Evolutionary conservation across 2,888 invertebrate genomes (phyloP), one percentile per base, ranked within the genome.

Genomic region (Linnaemya vulpina): DNA sequence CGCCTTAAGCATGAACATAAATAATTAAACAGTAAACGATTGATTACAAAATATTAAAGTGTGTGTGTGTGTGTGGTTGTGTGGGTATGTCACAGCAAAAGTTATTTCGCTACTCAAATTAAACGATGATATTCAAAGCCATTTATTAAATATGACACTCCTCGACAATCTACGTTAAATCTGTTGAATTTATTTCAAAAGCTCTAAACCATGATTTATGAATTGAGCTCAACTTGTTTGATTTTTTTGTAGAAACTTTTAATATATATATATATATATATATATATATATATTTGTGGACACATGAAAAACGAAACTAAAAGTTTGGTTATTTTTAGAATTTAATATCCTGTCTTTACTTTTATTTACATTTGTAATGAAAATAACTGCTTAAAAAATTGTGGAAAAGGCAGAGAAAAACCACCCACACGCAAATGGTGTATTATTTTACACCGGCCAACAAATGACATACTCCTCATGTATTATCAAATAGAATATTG

Each of bases 131-230:
- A 53, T 77, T 77, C 46, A 43, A 35, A 43, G 46, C 13, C 67
- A 78, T 83, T 78, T 78, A 83, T 83, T 74, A 49, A 40, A 46
- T 68, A 17, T 68, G 68, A 78, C 78, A 83, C 78, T 78, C 78
- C 78, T 62, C 43, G 53, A 22, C 38, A 67, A 53, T 63, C 10
- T 46, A 55, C 22, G 38, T 25, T 65, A 40, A 79, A 73, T 71
- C 35, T 63, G 35, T 46, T 1, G n/a, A 55, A 46, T 43, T 65
- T 65, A 25, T 53, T 70, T 65, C 2, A 15, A 43, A 71, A 55
- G 25, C 25, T 25, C 1, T 55, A 20, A 55, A 25, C 7, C 25
- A 25, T 46, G 20, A 40, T 25, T 70, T 25, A 40, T 25, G 11
- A 70, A 40, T 43, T 43, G 55, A 70, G 22, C 35, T 70, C 35